phyloP scores from a whole-genome alignment of 2,888 invertebrate species.

The Elgonia sp. region DNA sequence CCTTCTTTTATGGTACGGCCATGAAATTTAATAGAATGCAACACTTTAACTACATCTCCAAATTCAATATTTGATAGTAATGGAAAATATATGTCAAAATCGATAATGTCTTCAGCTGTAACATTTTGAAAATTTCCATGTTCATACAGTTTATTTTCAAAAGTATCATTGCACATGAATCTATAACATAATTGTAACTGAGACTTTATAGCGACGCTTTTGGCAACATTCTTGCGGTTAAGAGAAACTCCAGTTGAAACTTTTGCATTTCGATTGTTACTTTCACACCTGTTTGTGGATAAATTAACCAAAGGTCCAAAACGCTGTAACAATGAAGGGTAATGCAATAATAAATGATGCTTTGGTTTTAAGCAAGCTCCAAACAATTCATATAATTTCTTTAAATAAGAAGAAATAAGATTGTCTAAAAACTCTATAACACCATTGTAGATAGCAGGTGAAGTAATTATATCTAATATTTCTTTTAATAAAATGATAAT shows the following conservation, averaged over 20 bases:
- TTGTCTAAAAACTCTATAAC: slow-evolving; percentile 54
- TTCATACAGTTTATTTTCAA: slow-evolving; percentile 2
- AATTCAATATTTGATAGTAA: too few relatives aligned
- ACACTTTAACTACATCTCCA: too few relatives aligned
- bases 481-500: slow-evolving; percentile 33
- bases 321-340: slow-evolving; percentile 49
- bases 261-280: slow-evolving; percentile 65
- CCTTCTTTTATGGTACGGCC: too few relatives aligned
- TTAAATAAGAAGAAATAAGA: slow-evolving; percentile 59
- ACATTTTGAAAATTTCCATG: too few relatives aligned
- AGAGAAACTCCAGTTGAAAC: slow-evolving; percentile 8
- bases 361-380: slow-evolving; percentile 62
- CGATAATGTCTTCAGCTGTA: too few relatives aligned
- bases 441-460: slow-evolving; percentile 37
- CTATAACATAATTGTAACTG: slow-evolving; percentile 30
- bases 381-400: slow-evolving; percentile 42
- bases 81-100: too few relatives aligned
- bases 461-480: slow-evolving; percentile 46
- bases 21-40: too few relatives aligned
- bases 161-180: neutral
- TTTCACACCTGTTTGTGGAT: slow-evolving; percentile 69
- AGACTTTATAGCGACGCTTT: slow-evolving; percentile 34
- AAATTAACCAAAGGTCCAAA: slow-evolving; percentile 69
- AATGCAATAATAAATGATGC: slow-evolving; percentile 65
- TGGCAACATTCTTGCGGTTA: slow-evolving; percentile 38